phyloP scores from a whole-genome alignment of 2,888 invertebrate genomes.

The Lasioglossum figueresi region DNA sequence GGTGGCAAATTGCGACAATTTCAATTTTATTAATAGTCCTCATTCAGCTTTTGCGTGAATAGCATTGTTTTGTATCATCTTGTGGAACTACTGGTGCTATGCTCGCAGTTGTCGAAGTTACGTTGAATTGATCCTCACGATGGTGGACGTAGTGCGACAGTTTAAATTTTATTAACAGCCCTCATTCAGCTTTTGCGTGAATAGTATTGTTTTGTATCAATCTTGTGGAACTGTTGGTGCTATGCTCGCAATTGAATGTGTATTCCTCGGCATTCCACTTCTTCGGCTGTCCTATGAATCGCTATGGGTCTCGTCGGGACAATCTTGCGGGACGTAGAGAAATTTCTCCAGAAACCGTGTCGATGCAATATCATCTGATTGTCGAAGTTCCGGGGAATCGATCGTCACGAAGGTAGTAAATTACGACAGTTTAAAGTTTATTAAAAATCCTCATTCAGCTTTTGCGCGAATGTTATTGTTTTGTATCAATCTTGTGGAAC shows the following conservation, averaged over 20 bases:
- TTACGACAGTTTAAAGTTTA: neutral
- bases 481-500: neutral
- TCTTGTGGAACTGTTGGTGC: neutral
- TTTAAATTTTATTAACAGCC: too few relatives aligned
- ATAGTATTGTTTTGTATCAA: neutral
- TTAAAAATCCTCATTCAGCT: neutral
- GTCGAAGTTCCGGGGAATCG: neutral
- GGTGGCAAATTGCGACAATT: too few relatives aligned
- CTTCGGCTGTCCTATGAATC: constrained; percentile 8
- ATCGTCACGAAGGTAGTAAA: neutral
- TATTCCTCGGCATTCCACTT: constrained; percentile 4
- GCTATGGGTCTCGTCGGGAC: neutral
- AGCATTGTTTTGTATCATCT: too few relatives aligned
- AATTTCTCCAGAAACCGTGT: neutral
- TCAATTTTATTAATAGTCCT: too few relatives aligned
- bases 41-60: too few relatives aligned
- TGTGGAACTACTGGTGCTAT: too few relatives aligned
- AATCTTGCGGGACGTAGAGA: neutral
- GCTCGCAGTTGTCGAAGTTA: neutral
- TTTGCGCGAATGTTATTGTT: neutral
- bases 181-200: too few relatives aligned
- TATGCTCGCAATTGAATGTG: constrained; percentile 18
- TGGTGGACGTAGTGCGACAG: too few relatives aligned
- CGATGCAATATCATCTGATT: neutral
- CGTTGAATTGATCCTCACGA: too few relatives aligned